Percentiles rank a stretch among this genome's conserved stretches.
phyloP scores from a whole-genome alignment of 2,888 invertebrate genomes.

The Agonopterix arenella region DNA sequence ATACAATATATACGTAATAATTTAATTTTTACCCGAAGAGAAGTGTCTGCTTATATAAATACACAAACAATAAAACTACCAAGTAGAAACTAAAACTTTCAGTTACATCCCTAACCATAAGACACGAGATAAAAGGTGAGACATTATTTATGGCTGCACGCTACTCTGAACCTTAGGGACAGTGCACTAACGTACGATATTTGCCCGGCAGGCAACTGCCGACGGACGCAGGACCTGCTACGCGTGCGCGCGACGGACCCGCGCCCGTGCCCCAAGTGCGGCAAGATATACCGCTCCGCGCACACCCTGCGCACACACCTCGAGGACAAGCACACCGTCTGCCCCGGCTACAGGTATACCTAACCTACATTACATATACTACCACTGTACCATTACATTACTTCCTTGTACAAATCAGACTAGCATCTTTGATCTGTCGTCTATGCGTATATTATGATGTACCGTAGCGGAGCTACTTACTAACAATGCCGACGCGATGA shows the following conservation, averaged over 20 bases:
- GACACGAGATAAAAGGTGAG: not conserved
- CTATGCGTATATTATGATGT: too few species aligned
- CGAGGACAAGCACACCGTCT: slow-evolving; percentile 95
- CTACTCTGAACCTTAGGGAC: too few species aligned
- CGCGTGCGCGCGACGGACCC: slow-evolving; percentile 95
- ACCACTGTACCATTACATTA: not conserved
- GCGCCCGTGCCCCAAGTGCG: slow-evolving; percentile 94
- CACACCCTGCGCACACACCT: slow-evolving; percentile 94
- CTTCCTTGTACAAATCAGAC: not conserved
- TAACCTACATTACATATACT: not conserved
- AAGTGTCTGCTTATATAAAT: slow-evolving; percentile 73
- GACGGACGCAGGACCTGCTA: slow-evolving; percentile 89
- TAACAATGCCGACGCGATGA: too few species aligned
- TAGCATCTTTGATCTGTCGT: too few species aligned
- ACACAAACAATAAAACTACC: slow-evolving; percentile 71
- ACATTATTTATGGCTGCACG: slow-evolving; percentile 1
- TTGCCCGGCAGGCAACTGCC: slow-evolving; percentile 72
- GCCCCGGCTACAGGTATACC: slow-evolving; percentile 86
- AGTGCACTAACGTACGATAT: not conserved
- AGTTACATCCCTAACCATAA: slow-evolving; percentile 14
- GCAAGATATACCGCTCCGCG: slow-evolving; percentile 94
- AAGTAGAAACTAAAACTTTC: slow-evolving; percentile 47
- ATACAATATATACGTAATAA: slow-evolving; percentile 76
- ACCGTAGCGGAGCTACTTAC: too few species aligned
- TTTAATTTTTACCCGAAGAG: slow-evolving; percentile 72